phyloP scores from a whole-genome alignment of 53 echinoderm and acorn worm genomes.

The Paracentrotus lividus region DNA sequence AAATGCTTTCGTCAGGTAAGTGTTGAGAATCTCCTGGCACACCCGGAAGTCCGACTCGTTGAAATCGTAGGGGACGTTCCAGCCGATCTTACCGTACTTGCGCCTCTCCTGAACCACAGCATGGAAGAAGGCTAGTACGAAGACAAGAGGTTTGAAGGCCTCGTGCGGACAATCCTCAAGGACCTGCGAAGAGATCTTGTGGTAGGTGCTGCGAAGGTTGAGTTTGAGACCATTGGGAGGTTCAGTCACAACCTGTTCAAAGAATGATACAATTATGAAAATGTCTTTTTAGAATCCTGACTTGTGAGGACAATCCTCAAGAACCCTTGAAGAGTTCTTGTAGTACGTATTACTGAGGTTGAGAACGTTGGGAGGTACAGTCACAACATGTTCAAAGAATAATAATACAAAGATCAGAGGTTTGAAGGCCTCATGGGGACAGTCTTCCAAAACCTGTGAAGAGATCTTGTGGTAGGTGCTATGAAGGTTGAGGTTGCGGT shows the following conservation, averaged over 20 bases:
- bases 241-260: conserved; percentile 93
- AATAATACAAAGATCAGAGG: conserved; percentile 93
- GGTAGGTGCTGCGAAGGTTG: conserved; percentile 96
- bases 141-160: conserved; percentile 97
- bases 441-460: conserved; percentile 90
- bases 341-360: too few relatives aligned
- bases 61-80: conserved; percentile 99
- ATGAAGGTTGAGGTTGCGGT: conserved; percentile 74
- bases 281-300: not conserved
- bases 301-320: too few relatives aligned
- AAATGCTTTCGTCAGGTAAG: conserved; percentile 91
- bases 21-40: conserved; percentile 93
- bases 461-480: conserved; percentile 99
- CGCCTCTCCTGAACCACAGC: conserved; percentile 98
- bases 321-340: too few relatives aligned
- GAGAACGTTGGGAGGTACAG: too few relatives aligned
- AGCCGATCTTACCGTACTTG: conserved; percentile 99
- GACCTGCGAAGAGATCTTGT: conserved; percentile 94
- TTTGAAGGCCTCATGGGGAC: conserved; percentile 96
- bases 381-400: conserved; percentile 93
- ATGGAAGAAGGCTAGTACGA: conserved; percentile 97
- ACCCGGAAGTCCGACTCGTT: conserved; percentile 99
- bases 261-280: not conserved
- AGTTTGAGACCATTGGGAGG: conserved; percentile 99
- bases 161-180: conserved; percentile 96